These are phyloP conservation scores for Anoura caudifer DNA, from an alignment of 2,113 vertebrate species.

Conservation along the genomic window DNA sequence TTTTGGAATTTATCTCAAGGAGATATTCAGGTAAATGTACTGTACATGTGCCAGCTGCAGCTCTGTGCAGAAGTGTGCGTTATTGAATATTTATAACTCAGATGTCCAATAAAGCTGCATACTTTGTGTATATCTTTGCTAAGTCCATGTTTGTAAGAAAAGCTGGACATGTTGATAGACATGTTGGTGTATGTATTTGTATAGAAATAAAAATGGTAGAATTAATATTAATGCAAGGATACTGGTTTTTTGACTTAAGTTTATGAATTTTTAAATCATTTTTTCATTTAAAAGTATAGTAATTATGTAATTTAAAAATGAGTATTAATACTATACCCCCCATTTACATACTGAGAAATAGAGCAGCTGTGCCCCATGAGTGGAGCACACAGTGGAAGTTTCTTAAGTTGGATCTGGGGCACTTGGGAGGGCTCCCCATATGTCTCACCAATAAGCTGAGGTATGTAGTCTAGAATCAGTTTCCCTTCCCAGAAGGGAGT, in stretches of 20 bases:
- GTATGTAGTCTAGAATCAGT: neutral
- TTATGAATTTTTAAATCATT: neutral
- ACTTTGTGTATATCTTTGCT: neutral
- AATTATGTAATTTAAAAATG: neutral
- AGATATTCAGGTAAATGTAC: neutral
- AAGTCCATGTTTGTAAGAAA: neutral
- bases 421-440: neutral
- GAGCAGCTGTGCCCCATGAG: neutral
- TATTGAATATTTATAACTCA: neutral
- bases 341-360: neutral
- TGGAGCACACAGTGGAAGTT: neutral
- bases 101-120: neutral
- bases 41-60: neutral
- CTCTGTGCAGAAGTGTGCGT: neutral
- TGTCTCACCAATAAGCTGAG: neutral
- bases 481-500: neutral
- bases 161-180: neutral
- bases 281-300: neutral
- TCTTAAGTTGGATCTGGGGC: neutral
- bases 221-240: neutral
- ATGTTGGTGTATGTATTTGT: neutral
- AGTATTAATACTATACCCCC: neutral
- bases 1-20: neutral
- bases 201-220: neutral
- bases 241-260: neutral